A percentile compares a stretch with the other conserved stretches of the same genome.
phyloP scores from a whole-genome alignment of 2,797 vertebrate species.

The Brachyrhaphis roseni region DNA sequence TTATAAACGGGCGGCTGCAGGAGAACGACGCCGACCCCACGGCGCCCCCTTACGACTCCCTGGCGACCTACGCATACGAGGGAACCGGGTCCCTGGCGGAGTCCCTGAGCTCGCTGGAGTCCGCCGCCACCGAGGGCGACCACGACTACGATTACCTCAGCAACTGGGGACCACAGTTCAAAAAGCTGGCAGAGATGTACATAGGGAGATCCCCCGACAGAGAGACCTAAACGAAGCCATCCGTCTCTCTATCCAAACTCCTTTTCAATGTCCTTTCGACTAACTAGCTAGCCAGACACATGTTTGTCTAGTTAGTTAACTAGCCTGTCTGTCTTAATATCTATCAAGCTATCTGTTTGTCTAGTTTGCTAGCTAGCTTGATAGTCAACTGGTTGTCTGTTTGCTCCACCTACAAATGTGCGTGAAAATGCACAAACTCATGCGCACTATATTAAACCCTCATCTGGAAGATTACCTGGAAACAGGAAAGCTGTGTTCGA shows the following conservation, averaged over 20 bases:
- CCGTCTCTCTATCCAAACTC: slow-evolving; percentile 24
- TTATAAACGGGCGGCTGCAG: slow-evolving; percentile 93
- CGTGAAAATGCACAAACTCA: slow-evolving; percentile 19
- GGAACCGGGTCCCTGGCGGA: slow-evolving; percentile 93
- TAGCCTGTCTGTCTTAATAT: slow-evolving; percentile 60
- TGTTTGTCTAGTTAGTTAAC: slow-evolving; percentile 56
- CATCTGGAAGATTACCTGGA: background rate
- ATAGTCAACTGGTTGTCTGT: slow-evolving; percentile 63
- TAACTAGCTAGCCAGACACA: slow-evolving; percentile 54
- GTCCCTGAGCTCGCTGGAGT: slow-evolving; percentile 95
- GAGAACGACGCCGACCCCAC: slow-evolving; percentile 94
- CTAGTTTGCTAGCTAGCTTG: slow-evolving; percentile 68
- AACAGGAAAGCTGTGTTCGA: slow-evolving; percentile 3
- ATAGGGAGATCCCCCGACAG: slow-evolving; percentile 91
- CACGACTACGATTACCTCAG: slow-evolving; percentile 97
- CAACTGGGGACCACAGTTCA: slow-evolving; percentile 96
- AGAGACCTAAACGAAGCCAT: slow-evolving; percentile 79
- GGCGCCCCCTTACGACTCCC: slow-evolving; percentile 95
- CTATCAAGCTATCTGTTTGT: slow-evolving; percentile 70
- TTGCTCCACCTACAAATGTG: slow-evolving; percentile 48
- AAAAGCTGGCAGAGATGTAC: slow-evolving; percentile 97
- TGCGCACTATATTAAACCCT: slow-evolving; percentile 19
- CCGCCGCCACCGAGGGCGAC: slow-evolving; percentile 91
- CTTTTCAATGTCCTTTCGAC: slow-evolving; percentile 52
- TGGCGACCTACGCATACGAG: slow-evolving; percentile 98